A percentile compares a stretch with the other conserved stretches of the same genome.
Evolutionary conservation across 2,797 vertebrate genomes (phyloP).

Genomic region (Merluccius polli): DNA sequence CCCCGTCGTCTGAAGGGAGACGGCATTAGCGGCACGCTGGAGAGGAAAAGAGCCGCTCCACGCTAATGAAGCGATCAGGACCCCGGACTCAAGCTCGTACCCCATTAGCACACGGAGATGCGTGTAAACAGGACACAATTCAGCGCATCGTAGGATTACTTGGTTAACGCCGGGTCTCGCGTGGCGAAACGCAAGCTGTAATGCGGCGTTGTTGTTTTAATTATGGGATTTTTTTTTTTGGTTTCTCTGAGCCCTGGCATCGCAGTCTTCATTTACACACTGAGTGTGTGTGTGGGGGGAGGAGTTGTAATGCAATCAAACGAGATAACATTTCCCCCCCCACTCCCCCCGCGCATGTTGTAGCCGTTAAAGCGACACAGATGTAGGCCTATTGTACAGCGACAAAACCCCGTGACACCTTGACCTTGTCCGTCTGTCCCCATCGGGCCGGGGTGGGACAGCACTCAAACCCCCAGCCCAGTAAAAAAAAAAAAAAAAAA

Average conservation of each 20-base stretch:
- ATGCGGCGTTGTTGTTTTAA: background rate
- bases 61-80: conserved; percentile 71
- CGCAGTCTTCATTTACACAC: background rate
- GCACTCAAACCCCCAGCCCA: conserved; percentile 51
- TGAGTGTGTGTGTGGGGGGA: too few species aligned
- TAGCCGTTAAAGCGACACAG: conserved; percentile 43
- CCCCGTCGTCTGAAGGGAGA: conserved; percentile 80
- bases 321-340: conserved; percentile 34
- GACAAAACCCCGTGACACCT: conserved; percentile 28
- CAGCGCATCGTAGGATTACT: conserved; percentile 52
- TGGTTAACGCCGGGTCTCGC: conserved; percentile 45
- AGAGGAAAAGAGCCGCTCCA: conserved; percentile 77
- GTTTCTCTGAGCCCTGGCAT: background rate
- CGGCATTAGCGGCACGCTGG: conserved; percentile 80
- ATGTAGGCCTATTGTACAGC: conserved; percentile 38
- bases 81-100: conserved; percentile 61
- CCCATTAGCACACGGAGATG: conserved; percentile 63
- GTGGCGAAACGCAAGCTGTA: background rate
- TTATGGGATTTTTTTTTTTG: background rate
- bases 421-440: conserved; percentile 39
- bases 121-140: conserved; percentile 62
- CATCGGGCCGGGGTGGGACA: conserved; percentile 38
- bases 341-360: too few species aligned
- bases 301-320: conserved; percentile 47
- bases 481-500: conserved; percentile 38